Base-by-base conservation (phyloP, 2,888 invertebrate genomes). In the Lepidonotus clava region DNA sequence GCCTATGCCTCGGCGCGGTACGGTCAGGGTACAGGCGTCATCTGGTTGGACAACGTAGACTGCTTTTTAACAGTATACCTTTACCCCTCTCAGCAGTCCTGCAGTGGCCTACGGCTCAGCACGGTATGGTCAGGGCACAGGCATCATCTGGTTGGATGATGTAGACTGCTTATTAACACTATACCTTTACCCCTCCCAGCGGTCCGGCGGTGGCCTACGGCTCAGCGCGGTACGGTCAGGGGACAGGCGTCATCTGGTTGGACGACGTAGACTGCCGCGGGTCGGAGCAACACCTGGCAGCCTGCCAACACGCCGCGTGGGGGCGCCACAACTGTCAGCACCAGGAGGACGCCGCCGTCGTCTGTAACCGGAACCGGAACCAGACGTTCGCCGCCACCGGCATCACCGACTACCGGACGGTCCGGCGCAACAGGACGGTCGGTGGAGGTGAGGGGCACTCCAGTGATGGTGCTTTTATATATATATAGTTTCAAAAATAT, bases 241-340 rank as follows among this genome's bases (percentile, higher is more conserved):
- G 88, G 6, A 67, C 1, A 21, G 90, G 92, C 0, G 88, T 86
- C 2, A 91, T 93, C 36, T 92, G 92, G 91, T 86, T 93, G 80
- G 93, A 92, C 86, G 89, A 92, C 83, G 90, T 93, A 8, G 34
- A 95, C 86, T 97, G 97, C 91, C 91, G 91, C 14, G 97, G 97
- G 18, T 96, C 96, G 5, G 93, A 94, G 86, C 24, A 38, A 0
- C 88, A 94, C 86, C 90, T 97, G 28, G 95, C 95, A 84, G 94
- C 95, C 40, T 97, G 97, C 92, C 94, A 94, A 5, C 96, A 96
- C 91, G 95, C 95, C 93, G 95, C 95, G 8, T 97, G 96, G 96
- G 96, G 96, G 0, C 95, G 95, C 87, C 95, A 96, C 92, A 96
- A 97, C 92, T 97, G 97, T 92, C 96, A 96, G 87, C 97, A 97